These are phyloP conservation scores for Delphinus delphis DNA, from an alignment of 2,113 vertebrate species.

Conservation along the genomic window DNA sequence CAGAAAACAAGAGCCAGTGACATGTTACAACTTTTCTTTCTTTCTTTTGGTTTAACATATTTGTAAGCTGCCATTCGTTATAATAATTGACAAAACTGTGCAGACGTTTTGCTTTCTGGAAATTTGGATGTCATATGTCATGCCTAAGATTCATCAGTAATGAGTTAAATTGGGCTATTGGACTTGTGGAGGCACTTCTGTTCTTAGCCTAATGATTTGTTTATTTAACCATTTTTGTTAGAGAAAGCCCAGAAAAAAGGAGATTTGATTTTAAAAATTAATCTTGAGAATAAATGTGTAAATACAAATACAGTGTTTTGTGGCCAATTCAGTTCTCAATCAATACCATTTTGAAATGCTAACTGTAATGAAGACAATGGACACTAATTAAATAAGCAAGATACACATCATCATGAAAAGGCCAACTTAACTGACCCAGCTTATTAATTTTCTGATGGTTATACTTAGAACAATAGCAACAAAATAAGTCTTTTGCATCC, in stretches of 20 bases:
- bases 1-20: constrained; percentile 33
- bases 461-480: constrained; percentile 24
- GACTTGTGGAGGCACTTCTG: constrained; percentile 16
- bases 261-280: constrained; percentile 46
- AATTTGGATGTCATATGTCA: constrained; percentile 59
- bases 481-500: neutral
- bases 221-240: constrained; percentile 67
- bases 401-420: neutral
- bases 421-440: neutral
- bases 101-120: constrained; percentile 41
- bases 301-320: constrained; percentile 1
- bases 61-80: constrained; percentile 56
- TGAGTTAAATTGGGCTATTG: constrained; percentile 45
- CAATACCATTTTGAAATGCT: neutral
- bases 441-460: constrained; percentile 44
- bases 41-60: constrained; percentile 43
- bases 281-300: constrained; percentile 43
- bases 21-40: constrained; percentile 44
- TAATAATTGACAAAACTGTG: constrained; percentile 50
- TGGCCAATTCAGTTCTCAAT: neutral
- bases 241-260: constrained; percentile 41
- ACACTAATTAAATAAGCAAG: constrained; percentile 53
- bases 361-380: constrained; percentile 39
- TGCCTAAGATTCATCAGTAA: constrained; percentile 41
- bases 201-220: constrained; percentile 69